Evolutionary conservation across 2,888 invertebrate genomes (phyloP).

Genomic region (Chymomyza procnemis): DNA sequence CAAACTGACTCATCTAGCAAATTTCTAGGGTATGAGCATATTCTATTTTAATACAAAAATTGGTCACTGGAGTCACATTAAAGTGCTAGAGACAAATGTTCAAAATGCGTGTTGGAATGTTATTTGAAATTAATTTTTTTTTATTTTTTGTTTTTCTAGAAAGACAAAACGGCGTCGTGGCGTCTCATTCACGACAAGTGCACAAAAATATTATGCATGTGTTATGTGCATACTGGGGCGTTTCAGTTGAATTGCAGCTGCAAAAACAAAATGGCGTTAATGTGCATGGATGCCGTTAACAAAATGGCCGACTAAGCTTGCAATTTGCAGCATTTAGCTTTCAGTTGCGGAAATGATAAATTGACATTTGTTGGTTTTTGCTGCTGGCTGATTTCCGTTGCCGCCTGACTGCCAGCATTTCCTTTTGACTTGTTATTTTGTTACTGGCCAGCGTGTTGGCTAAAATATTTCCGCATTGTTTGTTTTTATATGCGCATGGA

Average conservation of each 20-base stretch:
- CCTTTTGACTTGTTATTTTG: not conserved
- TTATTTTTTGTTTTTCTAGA: too few relatives aligned
- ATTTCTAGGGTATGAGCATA: not conserved
- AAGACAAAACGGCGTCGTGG: conserved; percentile 35
- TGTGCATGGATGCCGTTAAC: conserved; percentile 16
- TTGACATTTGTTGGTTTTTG: conserved; percentile 52
- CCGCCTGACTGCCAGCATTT: conserved; percentile 6
- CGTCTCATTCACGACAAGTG: conserved; percentile 16
- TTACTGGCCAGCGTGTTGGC: not conserved
- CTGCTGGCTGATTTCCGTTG: conserved; percentile 40
- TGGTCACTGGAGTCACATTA: conserved; percentile 58
- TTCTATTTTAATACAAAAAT: conserved; percentile 32
- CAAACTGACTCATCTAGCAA: too few relatives aligned
- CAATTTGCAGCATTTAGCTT: conserved; percentile 53
- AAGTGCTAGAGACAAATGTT: conserved; percentile 49
- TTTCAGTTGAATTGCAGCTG: not conserved
- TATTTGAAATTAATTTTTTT: conserved; percentile 50
- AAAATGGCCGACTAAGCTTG: conserved; percentile 39
- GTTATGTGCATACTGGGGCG: not conserved
- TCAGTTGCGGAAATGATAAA: conserved; percentile 63
- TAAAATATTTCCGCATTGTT: not conserved
- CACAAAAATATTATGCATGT: conserved; percentile 53
- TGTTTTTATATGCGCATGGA: not conserved
- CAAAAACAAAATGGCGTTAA: conserved; percentile 8
- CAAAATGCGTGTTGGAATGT: conserved; percentile 66